These are phyloP conservation scores for Coenonympha glycerion DNA, from an alignment of 2,888 invertebrate genomes.

Conservation along the genomic window DNA sequence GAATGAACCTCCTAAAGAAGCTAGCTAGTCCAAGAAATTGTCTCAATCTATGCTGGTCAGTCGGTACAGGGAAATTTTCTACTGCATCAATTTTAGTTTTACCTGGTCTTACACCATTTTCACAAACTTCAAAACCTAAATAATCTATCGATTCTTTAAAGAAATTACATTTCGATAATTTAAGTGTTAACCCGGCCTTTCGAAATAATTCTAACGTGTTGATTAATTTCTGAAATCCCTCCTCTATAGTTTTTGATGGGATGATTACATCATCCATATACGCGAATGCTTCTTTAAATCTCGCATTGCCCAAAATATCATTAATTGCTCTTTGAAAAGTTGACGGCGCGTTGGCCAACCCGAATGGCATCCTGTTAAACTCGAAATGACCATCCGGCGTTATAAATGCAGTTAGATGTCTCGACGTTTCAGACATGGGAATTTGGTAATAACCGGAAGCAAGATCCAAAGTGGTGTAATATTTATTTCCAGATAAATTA, in stretches of 20 bases:
- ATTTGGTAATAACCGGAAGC: background rate
- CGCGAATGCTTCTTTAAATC: too few relatives aligned
- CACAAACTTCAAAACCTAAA: conserved; percentile 4
- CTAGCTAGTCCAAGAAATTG: too few relatives aligned
- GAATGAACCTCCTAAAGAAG: too few relatives aligned
- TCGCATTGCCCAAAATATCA: too few relatives aligned
- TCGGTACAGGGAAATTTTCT: too few relatives aligned
- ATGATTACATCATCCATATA: too few relatives aligned
- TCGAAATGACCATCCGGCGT: conserved; percentile 1
- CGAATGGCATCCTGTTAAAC: background rate
- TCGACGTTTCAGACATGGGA: background rate
- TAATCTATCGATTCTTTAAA: conserved; percentile 1
- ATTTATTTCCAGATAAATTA: background rate
- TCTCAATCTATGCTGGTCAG: too few relatives aligned
- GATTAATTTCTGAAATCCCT: too few relatives aligned
- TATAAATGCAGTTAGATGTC: background rate
- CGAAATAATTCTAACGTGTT: too few relatives aligned
- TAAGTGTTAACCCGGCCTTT: background rate
- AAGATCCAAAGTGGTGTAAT: background rate
- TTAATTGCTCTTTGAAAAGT: too few relatives aligned
- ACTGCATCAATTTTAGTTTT: too few relatives aligned
- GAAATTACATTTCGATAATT: conserved; percentile 4
- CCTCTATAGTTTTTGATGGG: too few relatives aligned
- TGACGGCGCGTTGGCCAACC: background rate
- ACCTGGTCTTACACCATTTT: conserved; percentile 2